Conservation (phyloP, 2,113 vertebrate species). For the Macrotis lagotis region DNA sequence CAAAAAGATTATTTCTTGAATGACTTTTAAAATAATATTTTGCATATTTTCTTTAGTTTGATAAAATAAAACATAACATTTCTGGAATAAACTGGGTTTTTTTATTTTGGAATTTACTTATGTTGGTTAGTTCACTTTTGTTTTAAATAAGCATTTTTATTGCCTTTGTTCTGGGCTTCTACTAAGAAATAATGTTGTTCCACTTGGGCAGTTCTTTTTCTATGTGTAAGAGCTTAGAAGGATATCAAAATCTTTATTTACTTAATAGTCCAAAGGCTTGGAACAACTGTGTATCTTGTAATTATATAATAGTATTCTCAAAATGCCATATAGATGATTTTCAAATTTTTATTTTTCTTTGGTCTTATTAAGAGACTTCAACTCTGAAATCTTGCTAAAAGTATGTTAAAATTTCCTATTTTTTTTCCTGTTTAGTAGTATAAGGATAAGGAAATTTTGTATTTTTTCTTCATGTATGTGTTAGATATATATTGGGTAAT, state of each 20-base stretch:
- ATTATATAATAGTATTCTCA: slow-evolving; percentile 17
- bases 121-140: slow-evolving; percentile 47
- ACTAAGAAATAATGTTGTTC: slow-evolving; percentile 42
- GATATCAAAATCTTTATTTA: slow-evolving; percentile 5
- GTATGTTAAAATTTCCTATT: neutral
- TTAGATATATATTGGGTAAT: slow-evolving; percentile 13
- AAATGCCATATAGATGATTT: slow-evolving; percentile 53
- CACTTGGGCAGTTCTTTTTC: slow-evolving; percentile 30
- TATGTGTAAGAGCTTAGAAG: slow-evolving; percentile 35
- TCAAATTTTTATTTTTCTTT: slow-evolving; percentile 62
- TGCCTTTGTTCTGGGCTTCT: slow-evolving; percentile 14
- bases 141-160: slow-evolving; percentile 50
- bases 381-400: neutral
- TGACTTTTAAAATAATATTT: neutral
- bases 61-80: slow-evolving; percentile 33
- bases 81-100: slow-evolving; percentile 30
- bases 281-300: slow-evolving; percentile 36
- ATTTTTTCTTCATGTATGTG: slow-evolving; percentile 41
- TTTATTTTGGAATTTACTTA: slow-evolving; percentile 36
- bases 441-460: neutral
- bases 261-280: slow-evolving; percentile 40
- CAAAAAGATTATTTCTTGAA: neutral
- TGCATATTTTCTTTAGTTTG: neutral
- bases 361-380: slow-evolving; percentile 34
- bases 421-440: neutral